phyloP scores from a whole-genome alignment of 2,797 vertebrate genomes.

The Chrysocyon brachyurus region DNA sequence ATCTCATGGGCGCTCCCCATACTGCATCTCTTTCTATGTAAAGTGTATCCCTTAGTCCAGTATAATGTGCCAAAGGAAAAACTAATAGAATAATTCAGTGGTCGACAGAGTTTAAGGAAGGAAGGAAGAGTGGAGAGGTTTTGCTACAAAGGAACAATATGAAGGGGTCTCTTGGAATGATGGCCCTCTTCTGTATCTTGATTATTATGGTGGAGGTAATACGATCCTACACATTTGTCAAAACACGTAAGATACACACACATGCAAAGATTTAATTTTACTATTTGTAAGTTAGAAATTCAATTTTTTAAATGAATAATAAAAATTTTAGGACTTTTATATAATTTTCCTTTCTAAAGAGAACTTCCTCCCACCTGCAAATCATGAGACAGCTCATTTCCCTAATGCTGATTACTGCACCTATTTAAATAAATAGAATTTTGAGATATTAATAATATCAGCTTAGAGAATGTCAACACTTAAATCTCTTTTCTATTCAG shows the following conservation, averaged over 20 bases:
- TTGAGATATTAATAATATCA: conserved; percentile 58
- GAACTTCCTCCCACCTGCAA: neutral
- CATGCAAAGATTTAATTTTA: neutral
- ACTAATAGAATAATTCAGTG: neutral
- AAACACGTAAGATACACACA: neutral
- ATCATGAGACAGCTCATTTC: conserved; percentile 9
- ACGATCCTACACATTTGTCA: neutral
- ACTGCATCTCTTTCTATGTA: neutral
- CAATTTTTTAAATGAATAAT: neutral
- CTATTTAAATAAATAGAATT: conserved; percentile 65
- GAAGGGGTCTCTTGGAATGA: neutral
- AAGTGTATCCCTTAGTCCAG: neutral
- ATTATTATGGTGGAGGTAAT: neutral
- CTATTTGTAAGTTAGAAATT: neutral
- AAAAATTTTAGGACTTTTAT: neutral
- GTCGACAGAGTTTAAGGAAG: neutral
- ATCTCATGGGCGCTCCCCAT: neutral
- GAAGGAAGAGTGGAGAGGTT: neutral
- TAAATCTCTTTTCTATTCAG: conserved; percentile 70
- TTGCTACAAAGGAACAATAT: neutral
- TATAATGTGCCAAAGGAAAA: neutral
- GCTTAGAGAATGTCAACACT: conserved; percentile 66
- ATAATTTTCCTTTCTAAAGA: conserved; percentile 24
- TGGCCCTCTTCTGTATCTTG: neutral
- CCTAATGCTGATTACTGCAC: conserved; percentile 11